Evolutionary conservation across 92 coral and sea anemone species (phyloP).

Genomic region (Umimayanthus chanpuru): DNA sequence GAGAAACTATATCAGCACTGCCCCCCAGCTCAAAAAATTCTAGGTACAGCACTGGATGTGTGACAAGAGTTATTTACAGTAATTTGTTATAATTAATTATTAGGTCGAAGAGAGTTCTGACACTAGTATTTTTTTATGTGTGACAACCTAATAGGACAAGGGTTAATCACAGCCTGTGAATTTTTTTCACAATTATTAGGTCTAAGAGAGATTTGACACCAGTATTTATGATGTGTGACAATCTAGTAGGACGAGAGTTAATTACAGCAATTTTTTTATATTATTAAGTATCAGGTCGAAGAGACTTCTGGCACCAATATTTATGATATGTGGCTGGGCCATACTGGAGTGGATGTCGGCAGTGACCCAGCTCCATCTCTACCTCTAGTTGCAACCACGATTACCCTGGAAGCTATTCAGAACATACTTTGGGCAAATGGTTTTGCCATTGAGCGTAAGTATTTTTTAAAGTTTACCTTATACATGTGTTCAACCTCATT

Average conservation of each 20-base stretch:
- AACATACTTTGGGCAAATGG: conserved; percentile 78
- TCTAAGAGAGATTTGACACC: neutral
- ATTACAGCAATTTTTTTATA: too few relatives aligned
- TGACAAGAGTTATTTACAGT: neutral
- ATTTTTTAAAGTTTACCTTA: neutral
- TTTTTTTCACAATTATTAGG: neutral
- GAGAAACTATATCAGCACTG: too few relatives aligned
- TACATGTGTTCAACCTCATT: neutral
- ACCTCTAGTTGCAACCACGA: conserved; percentile 90
- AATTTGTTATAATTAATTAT: neutral
- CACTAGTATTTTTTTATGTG: too few relatives aligned
- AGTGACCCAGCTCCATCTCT: conserved; percentile 64
- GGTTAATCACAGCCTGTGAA: too few relatives aligned
- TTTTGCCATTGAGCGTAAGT: conserved; percentile 74
- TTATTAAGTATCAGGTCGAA: neutral
- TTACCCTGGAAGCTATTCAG: conserved; percentile 94
- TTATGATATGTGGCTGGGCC: conserved; percentile 30
- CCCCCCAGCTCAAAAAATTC: too few relatives aligned
- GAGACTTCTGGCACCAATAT: neutral
- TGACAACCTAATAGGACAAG: too few relatives aligned
- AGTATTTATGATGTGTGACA: too few relatives aligned
- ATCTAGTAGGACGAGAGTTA: too few relatives aligned
- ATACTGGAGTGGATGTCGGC: neutral
- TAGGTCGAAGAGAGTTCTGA: conserved; percentile 10
- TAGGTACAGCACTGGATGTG: too few relatives aligned